Conservation (phyloP, 2,113 vertebrate genomes). For the Mormyrus lacerda region DNA sequence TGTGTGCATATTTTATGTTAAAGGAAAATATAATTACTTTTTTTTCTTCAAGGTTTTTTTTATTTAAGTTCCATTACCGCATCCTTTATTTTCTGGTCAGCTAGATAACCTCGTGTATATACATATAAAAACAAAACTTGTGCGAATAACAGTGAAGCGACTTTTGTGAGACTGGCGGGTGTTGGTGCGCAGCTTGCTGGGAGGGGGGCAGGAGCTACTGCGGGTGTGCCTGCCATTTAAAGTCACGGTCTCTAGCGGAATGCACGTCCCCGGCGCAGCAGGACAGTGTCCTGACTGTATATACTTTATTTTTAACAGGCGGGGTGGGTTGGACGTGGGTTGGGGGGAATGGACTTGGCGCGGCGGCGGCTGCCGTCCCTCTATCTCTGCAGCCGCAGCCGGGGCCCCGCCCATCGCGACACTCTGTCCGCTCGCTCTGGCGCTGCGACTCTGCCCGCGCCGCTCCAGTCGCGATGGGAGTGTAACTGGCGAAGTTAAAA, state of each 20-base stretch:
- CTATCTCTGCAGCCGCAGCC: slow-evolving; percentile 30
- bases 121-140: neutral
- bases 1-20: neutral
- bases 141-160: neutral
- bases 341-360: slow-evolving; percentile 54
- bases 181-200: slow-evolving; percentile 22
- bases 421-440: slow-evolving; percentile 31
- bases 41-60: neutral
- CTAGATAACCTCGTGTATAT: neutral
- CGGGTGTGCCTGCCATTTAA: slow-evolving; percentile 61
- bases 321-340: slow-evolving; percentile 56
- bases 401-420: slow-evolving; percentile 32
- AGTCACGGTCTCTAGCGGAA: slow-evolving; percentile 61
- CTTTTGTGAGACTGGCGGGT: neutral
- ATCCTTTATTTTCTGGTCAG: neutral
- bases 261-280: slow-evolving; percentile 49
- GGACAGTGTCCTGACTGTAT: slow-evolving; percentile 50
- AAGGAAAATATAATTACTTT: neutral
- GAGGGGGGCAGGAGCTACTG: slow-evolving; percentile 18
- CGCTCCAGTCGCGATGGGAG: slow-evolving; percentile 46
- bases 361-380: slow-evolving; percentile 35
- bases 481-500: slow-evolving; percentile 35
- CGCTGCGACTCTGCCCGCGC: slow-evolving; percentile 39
- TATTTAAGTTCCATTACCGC: neutral
- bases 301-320: slow-evolving; percentile 67